Percentiles rank a stretch among this genome's conserved stretches.
Conservation (phyloP, 2,888 invertebrate species). For the Troides aeacus region DNA sequence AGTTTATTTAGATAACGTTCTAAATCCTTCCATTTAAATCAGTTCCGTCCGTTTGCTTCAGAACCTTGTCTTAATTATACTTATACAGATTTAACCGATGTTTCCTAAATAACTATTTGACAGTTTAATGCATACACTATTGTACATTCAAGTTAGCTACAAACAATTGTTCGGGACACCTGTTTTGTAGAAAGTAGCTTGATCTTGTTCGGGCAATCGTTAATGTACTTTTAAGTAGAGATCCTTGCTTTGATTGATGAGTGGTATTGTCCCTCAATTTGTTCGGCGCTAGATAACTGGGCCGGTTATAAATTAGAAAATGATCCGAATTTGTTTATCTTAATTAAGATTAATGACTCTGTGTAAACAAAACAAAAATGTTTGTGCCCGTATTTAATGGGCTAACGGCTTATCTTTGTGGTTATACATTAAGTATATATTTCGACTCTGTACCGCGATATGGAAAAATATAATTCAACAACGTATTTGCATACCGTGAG, state of each 20-base stretch:
- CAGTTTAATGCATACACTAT: constrained; percentile 68
- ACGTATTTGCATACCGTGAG: constrained; percentile 14
- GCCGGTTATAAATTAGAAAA: constrained; percentile 51
- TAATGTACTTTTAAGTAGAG: constrained; percentile 75
- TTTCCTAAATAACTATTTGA: constrained; percentile 67
- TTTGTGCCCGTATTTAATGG: constrained; percentile 10
- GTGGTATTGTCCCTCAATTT: constrained; percentile 55
- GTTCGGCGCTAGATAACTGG: constrained; percentile 51
- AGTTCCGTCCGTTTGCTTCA: constrained; percentile 32
- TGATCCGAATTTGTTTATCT: constrained; percentile 66
- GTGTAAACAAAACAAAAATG: constrained; percentile 19
- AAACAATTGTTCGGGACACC: constrained; percentile 54
- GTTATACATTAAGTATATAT: background rate
- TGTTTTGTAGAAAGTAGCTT: constrained; percentile 45
- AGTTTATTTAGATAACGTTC: constrained; percentile 47
- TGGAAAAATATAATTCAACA: constrained; percentile 3
- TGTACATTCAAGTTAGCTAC: constrained; percentile 58
- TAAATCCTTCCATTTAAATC: constrained; percentile 35
- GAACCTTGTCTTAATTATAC: constrained; percentile 45
- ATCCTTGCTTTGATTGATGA: constrained; percentile 74
- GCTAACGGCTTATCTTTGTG: constrained; percentile 2
- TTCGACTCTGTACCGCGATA: background rate
- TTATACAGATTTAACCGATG: constrained; percentile 64
- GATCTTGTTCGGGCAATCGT: constrained; percentile 49
- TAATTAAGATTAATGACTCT: constrained; percentile 67